Conservation (phyloP, 2,797 vertebrate species). For the Knipowitschia caucasica region DNA sequence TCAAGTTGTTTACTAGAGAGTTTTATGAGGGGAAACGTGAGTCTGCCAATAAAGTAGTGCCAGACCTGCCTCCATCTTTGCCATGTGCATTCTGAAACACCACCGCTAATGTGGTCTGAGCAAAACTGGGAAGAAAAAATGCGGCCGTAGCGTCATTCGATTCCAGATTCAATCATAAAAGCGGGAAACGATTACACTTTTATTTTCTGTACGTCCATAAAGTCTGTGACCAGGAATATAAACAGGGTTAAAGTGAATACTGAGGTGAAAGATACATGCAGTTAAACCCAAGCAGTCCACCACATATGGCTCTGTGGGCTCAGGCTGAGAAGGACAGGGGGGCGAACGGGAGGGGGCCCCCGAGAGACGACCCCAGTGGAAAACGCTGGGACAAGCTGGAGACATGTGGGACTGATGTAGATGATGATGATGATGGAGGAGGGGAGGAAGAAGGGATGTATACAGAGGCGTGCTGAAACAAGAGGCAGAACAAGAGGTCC, state of each 20-base stretch:
- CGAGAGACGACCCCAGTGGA: background rate
- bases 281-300: background rate
- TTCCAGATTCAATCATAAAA: background rate
- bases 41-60: slow-evolving; percentile 14
- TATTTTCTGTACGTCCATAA: background rate
- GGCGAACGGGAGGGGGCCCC: slow-evolving; percentile 47
- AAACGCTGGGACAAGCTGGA: slow-evolving; percentile 18
- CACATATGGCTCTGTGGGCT: background rate
- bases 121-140: too few relatives aligned
- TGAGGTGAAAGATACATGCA: background rate
- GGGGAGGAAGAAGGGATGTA: slow-evolving; percentile 30
- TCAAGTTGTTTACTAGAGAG: background rate
- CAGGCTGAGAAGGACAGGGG: slow-evolving; percentile 38
- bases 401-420: background rate
- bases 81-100: background rate
- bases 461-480: slow-evolving; percentile 43
- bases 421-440: slow-evolving; percentile 17
- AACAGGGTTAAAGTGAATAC: background rate
- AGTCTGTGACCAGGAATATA: background rate
- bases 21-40: slow-evolving; percentile 13
- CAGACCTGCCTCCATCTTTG: slow-evolving; percentile 17
- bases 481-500: slow-evolving; percentile 13
- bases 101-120: background rate
- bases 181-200: background rate
- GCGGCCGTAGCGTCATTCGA: background rate